Percentiles rank a stretch among this genome's conserved stretches.
These are phyloP conservation scores for Hypomecis punctinalis DNA, from an alignment of 2,888 invertebrate species.

Conservation along the genomic window DNA sequence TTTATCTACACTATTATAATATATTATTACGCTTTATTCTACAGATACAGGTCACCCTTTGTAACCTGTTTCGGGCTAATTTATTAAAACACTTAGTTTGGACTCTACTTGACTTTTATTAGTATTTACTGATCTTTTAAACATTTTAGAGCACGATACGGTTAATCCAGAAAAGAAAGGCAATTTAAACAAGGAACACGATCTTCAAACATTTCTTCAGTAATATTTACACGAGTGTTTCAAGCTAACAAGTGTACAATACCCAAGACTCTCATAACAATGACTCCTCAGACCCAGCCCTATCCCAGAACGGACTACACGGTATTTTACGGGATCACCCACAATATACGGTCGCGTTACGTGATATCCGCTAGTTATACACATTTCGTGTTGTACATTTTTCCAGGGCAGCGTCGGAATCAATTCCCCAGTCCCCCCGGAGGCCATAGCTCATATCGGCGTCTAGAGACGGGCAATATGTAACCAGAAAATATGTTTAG, in stretches of 20 bases:
- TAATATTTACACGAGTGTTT: not conserved
- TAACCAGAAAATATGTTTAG: constrained; percentile 38
- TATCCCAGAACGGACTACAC: constrained; percentile 35
- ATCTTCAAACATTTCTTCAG: not conserved
- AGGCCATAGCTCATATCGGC: constrained; percentile 60
- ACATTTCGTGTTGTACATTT: constrained; percentile 54
- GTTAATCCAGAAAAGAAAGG: no score
- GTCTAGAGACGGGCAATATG: constrained; percentile 53
- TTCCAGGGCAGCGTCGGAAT: constrained; percentile 54
- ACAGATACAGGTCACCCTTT: not conserved
- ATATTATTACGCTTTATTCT: no score
- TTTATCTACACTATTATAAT: not conserved
- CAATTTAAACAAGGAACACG: no score
- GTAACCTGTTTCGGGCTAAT: not conserved
- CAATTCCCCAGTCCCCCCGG: constrained; percentile 60
- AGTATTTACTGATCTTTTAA: no score
- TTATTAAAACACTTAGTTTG: no score
- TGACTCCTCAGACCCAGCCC: constrained; percentile 11
- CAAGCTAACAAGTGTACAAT: constrained; percentile 7
- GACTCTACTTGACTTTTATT: no score
- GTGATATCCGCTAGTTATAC: constrained; percentile 41
- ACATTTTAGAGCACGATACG: no score
- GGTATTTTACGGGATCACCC: constrained; percentile 46
- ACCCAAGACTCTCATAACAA: constrained; percentile 17
- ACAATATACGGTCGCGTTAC: constrained; percentile 37